Evolutionary conservation across 2,797 vertebrate genomes (phyloP), one percentile per base, ranked within the genome.

Genomic region (Clangula hyemalis): DNA sequence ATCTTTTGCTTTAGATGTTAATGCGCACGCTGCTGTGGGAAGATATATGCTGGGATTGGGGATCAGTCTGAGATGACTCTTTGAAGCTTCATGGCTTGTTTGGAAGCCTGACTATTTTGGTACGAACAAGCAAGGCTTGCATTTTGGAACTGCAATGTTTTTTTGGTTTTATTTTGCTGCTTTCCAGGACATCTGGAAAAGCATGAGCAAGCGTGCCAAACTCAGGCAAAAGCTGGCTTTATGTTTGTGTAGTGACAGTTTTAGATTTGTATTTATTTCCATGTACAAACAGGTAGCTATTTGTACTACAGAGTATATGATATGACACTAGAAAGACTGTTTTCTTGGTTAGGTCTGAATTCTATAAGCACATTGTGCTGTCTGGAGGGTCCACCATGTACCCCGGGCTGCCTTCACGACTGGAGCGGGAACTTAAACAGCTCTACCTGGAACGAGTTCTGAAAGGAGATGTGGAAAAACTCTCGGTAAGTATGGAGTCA

Each of bases 331-430:
- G 25, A 79, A 79, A 65, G 47, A 41, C 10, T 45, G 1, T 24
- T 45, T 71, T 85, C 73, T 38, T 14, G 41, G 32, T 21, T 97
- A 99, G 99, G 97, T 97, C 99, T 75, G 99, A 99, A 97, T 99
- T 99, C 98, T 99, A 99, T 97, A 99, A 99, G 96, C 99, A 99
- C 97, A 99, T 99, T 20, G 99, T 99, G 91, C 96, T 99, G 72
- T 99, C 99, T 3, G 99, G 99, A 76, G 99, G 99, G 2, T 99
- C 99, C 95, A 99, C 99, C 91, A 99, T 99, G 99, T 99, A 99
- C 94, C 99, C 99, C 0, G 99, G 99, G 25, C 98, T 99, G 95
- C 99, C 99, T 2, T 99, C 99, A 0, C 98, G 99, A 8, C 98
- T 99, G 98, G 99, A 99, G 98, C 97, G 99, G 61, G 99, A 99